These are phyloP conservation scores for Vidua chalybeata DNA, from an alignment of 2,113 vertebrate species.

Conservation along the genomic window DNA sequence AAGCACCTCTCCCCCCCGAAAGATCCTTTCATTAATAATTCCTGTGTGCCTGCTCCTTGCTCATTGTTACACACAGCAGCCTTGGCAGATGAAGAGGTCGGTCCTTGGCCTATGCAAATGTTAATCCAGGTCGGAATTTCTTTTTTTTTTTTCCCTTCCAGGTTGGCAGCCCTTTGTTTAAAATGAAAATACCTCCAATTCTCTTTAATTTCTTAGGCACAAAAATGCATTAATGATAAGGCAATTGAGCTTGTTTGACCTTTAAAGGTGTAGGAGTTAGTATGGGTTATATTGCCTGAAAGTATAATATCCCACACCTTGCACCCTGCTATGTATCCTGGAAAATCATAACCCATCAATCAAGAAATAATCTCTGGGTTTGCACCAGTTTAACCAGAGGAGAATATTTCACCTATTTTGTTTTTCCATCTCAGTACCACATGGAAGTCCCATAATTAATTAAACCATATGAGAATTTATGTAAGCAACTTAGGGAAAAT, in stretches of 20 bases:
- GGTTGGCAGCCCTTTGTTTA: neutral
- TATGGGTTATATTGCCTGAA: neutral
- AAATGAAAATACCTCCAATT: neutral
- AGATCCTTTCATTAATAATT: neutral
- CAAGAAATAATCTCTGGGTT: neutral
- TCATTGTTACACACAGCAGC: neutral
- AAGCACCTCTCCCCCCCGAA: neutral
- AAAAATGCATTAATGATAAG: neutral
- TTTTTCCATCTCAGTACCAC: neutral
- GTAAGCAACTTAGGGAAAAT: neutral
- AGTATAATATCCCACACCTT: neutral
- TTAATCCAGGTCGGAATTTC: neutral
- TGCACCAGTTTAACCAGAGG: neutral
- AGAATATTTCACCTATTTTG: neutral
- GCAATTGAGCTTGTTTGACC: neutral
- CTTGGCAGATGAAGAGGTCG: neutral
- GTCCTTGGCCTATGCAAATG: neutral
- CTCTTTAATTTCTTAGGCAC: neutral
- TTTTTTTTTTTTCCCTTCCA: neutral
- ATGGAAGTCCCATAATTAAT: neutral
- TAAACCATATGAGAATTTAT: neutral
- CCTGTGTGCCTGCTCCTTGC: neutral
- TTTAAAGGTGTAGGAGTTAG: neutral
- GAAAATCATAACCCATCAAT: neutral
- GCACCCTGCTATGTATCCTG: neutral